Percentiles rank a stretch among this genome's conserved stretches.
phyloP scores from a whole-genome alignment of 2,888 invertebrate species.

The Rhimphoctona megacephalus region DNA sequence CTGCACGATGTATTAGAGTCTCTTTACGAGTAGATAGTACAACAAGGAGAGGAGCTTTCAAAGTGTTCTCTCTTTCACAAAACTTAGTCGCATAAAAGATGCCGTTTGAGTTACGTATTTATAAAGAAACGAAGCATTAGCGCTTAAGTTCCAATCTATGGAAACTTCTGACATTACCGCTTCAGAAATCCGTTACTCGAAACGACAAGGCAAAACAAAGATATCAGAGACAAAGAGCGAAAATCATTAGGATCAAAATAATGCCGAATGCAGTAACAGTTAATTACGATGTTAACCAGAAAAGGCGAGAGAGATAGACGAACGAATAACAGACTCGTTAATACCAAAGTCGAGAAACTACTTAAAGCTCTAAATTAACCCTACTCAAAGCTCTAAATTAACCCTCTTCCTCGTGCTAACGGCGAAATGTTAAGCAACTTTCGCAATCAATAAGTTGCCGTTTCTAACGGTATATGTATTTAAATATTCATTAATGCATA shows the following conservation, averaged over 20 bases:
- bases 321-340: not conserved
- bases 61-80: not conserved
- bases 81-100: not conserved
- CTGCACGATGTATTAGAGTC: not conserved
- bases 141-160: not conserved
- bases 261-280: not conserved
- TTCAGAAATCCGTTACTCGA: not conserved
- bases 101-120: not conserved
- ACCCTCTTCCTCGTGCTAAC: constrained; percentile 27
- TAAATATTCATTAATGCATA: not conserved
- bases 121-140: not conserved
- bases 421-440: constrained; percentile 36
- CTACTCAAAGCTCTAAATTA: constrained; percentile 39
- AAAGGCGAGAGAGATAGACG: not conserved
- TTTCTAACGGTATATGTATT: not conserved
- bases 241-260: not conserved
- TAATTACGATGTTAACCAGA: not conserved
- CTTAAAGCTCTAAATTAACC: constrained; percentile 32
- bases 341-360: constrained; percentile 18
- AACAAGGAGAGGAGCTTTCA: not conserved
- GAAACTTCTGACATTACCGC: not conserved
- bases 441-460: not conserved
- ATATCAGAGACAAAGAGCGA: not conserved
- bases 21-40: not conserved
- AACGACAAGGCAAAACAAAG: not conserved